Conservation (phyloP, 2,888 invertebrate genomes). For the Congeria kusceri region DNA sequence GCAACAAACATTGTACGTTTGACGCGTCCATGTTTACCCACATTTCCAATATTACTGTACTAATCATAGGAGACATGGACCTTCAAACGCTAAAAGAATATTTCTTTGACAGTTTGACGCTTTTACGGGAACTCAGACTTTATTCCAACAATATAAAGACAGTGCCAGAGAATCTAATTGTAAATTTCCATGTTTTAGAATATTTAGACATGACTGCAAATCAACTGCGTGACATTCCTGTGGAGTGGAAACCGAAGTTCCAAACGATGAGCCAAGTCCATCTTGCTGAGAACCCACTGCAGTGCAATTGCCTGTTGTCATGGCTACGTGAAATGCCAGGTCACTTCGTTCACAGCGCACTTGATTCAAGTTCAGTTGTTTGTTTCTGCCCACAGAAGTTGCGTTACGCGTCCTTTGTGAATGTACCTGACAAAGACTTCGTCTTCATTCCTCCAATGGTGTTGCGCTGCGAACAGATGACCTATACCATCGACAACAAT, state of each 20-base stretch:
- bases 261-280: slow-evolving; percentile 50
- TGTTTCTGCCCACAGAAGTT: slow-evolving; percentile 65
- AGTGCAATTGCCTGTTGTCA: slow-evolving; percentile 68
- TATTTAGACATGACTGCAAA: slow-evolving; percentile 66
- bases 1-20: slow-evolving; percentile 56
- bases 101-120: slow-evolving; percentile 51
- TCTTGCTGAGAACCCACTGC: slow-evolving; percentile 67
- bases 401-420: slow-evolving; percentile 50
- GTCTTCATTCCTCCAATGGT: slow-evolving; percentile 65
- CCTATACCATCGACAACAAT: slow-evolving; percentile 45
- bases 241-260: slow-evolving; percentile 52
- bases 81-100: slow-evolving; percentile 37
- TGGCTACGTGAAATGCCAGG: slow-evolving; percentile 65
- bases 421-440: slow-evolving; percentile 60
- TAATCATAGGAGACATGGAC: slow-evolving; percentile 59
- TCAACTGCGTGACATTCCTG: slow-evolving; percentile 55
- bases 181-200: slow-evolving; percentile 43
- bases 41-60: slow-evolving; percentile 50
- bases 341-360: slow-evolving; percentile 37
- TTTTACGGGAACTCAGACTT: slow-evolving; percentile 61
- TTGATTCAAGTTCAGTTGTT: slow-evolving; percentile 51
- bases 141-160: slow-evolving; percentile 56
- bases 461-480: slow-evolving; percentile 50
- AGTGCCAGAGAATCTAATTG: slow-evolving; percentile 50
- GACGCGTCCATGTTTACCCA: slow-evolving; percentile 57